Base-by-base conservation (phyloP, 2,888 invertebrate genomes). In the Saturnia pavonia region DNA sequence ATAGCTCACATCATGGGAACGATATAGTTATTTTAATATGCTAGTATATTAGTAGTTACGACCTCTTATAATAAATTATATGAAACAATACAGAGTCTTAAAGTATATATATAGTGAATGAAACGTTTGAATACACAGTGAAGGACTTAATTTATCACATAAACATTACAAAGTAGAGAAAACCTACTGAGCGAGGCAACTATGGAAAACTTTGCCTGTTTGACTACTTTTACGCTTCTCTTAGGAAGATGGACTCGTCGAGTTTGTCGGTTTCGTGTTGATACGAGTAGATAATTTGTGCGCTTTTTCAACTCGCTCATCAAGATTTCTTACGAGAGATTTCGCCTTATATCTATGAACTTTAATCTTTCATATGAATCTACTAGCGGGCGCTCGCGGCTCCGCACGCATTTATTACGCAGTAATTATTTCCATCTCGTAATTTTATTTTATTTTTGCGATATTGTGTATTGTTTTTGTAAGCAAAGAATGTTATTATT, bases 221-320 rank as follows among this genome's bases (percentile, higher is more conserved):
- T 71, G 77, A 77, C 85, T 76, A 83, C 81, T 83, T 83, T 80
- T 80, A 79, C 78, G 77, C 77, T 76, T 77, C 78, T 77, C 77
- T 78, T 79, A 76, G 74, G 80, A 78, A 79, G 76, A 82, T 77
- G 78, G 72, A 78, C 84, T 78, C 70, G 81, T 85, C 78, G 77
- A 76, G 78, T 77, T 73, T 75, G 54, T 54, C 54, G 51, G 69
- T 72, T 34, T 48, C 67, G 60, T 67, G 65, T 40, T 40, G n/a
- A 65, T n/a, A n/a, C n/a, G n/a, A n/a, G n/a, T n/a, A 65, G 12
- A 34, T 9, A 40, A 65, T n/a, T 65, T 65, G 65, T 63, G 40
- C n/a, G 40, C 40, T 40, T 65, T 65, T 65, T 40, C n/a, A 40
- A 65, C 40, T 19, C n/a, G 65, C 65, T n/a, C 11, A 65, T 65